Evolutionary conservation across 2,888 invertebrate genomes (phyloP), one percentile per base, ranked within the genome.

Genomic region (Acleris cristana): DNA sequence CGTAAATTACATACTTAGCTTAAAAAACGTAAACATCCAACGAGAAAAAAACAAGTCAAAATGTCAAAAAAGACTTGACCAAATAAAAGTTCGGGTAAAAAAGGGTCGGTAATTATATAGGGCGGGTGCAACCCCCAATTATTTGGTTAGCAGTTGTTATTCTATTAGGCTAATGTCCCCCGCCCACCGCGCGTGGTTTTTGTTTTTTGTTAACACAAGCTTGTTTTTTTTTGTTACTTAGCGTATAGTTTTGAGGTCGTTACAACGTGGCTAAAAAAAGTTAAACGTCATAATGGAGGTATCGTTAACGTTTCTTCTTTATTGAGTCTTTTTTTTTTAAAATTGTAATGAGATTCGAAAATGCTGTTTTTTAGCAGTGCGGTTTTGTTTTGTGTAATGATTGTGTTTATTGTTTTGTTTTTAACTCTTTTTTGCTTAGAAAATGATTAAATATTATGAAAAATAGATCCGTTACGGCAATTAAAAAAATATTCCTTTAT

Each of bases 71-170:
- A 69, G 69, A 70, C 73, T 70, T 70, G 68, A 70, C 55, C 66
- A 70, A 72, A 65, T 62, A 63, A 66, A 18, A 48, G 48, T 48
- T 48, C 64, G 60, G 3, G 23, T 54, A 69, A 59, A 67, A 72
- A 66, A 70, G 71, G 69, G 69, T 65, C 68, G 69, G 72, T 75
- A 78, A 79, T 79, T 77, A 78, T 76, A 77, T 70, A 73, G 79
- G 64, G 79, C 63, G 64, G 80, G 64, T 78, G 76, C 73, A 76
- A 78, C 77, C 76, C 70, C 76, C 76, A 78, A 81, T 83, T 82
- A 82, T 79, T 73, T 75, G 68, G 79, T 80, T 79, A 76, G 76
- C 71, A 72, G 76, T 78, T 79, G 77, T 79, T 81, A 80, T 80
- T 79, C 81, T 81, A 82, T 82, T 82, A 83, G 19, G 10, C 16